Percentiles rank a stretch among this genome's conserved stretches.
Evolutionary conservation across 2,888 invertebrate genomes (phyloP).

Genomic region (Mythimna pallens): DNA sequence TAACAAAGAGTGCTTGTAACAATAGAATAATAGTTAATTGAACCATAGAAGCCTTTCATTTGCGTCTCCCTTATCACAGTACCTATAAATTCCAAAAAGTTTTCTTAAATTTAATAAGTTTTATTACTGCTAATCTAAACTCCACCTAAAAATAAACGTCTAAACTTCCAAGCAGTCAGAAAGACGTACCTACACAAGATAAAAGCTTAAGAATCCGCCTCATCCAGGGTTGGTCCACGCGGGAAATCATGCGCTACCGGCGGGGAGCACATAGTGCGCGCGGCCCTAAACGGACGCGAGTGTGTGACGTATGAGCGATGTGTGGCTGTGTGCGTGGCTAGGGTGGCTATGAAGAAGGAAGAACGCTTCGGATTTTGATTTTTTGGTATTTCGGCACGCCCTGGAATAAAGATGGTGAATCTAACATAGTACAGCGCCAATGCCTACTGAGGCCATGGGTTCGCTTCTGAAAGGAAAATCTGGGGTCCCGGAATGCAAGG

Average conservation of each 20-base stretch:
- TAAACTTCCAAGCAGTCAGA: constrained; percentile 35
- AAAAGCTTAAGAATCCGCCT: constrained; percentile 70
- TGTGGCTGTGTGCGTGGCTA: constrained; percentile 66
- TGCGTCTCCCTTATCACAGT: too few relatives aligned
- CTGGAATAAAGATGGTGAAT: too few relatives aligned
- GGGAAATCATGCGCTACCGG: constrained; percentile 80
- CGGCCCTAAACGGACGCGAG: constrained; percentile 71
- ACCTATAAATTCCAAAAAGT: too few relatives aligned
- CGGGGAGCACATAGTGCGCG: constrained; percentile 72
- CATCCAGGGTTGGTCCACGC: constrained; percentile 78
- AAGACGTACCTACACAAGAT: constrained; percentile 59
- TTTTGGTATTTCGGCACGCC: not conserved
- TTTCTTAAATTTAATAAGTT: too few relatives aligned
- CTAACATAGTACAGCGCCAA: too few relatives aligned
- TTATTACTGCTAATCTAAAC: not conserved
- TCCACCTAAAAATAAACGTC: constrained; percentile 23
- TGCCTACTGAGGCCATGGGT: too few relatives aligned
- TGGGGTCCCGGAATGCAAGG: too few relatives aligned
- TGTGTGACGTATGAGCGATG: constrained; percentile 37
- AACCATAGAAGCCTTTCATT: too few relatives aligned
- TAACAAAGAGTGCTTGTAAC: too few relatives aligned
- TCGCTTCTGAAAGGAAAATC: too few relatives aligned
- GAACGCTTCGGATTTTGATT: not conserved
- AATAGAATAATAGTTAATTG: too few relatives aligned
- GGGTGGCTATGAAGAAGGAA: constrained; percentile 43